These are phyloP conservation scores for Coptotermes formosanus DNA, from an alignment of 1,140 invertebrate species.

Conservation along the genomic window DNA sequence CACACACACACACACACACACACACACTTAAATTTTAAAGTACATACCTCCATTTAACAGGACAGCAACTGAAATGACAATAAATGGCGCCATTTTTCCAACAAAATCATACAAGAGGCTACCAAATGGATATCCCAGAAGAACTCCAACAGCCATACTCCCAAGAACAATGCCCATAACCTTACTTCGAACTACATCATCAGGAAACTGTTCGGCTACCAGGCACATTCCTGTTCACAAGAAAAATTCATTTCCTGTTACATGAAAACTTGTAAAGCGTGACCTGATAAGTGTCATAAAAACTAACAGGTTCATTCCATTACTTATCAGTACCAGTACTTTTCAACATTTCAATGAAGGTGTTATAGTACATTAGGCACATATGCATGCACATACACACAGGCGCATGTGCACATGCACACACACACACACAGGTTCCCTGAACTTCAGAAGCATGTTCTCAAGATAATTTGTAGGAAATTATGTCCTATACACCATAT, in stretches of 20 bases:
- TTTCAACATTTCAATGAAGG: not conserved
- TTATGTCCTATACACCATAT: too few relatives aligned
- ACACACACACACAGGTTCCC: too few relatives aligned
- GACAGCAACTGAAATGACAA: conserved; percentile 64
- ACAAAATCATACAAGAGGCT: conserved; percentile 72
- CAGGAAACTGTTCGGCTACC: conserved; percentile 56
- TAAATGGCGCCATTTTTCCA: conserved; percentile 71
- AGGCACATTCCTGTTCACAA: conserved; percentile 50
- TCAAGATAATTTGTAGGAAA: too few relatives aligned
- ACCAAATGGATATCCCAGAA: conserved; percentile 77
- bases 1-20: too few relatives aligned
- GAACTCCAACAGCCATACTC: conserved; percentile 74
- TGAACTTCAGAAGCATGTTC: too few relatives aligned
- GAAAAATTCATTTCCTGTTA: not conserved
- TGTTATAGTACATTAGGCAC: too few relatives aligned
- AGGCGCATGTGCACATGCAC: too few relatives aligned
- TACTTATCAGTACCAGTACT: not conserved
- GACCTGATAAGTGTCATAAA: too few relatives aligned
- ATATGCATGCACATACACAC: too few relatives aligned
- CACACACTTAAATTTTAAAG: not conserved
- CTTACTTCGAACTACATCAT: conserved; percentile 58
- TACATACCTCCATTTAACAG: conserved; percentile 47
- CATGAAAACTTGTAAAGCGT: not conserved
- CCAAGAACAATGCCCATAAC: conserved; percentile 77
- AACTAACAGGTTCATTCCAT: not conserved